These are phyloP conservation scores for Pomatorhinus ruficollis DNA, from an alignment of 2,113 vertebrate genomes.

Conservation along the genomic window DNA sequence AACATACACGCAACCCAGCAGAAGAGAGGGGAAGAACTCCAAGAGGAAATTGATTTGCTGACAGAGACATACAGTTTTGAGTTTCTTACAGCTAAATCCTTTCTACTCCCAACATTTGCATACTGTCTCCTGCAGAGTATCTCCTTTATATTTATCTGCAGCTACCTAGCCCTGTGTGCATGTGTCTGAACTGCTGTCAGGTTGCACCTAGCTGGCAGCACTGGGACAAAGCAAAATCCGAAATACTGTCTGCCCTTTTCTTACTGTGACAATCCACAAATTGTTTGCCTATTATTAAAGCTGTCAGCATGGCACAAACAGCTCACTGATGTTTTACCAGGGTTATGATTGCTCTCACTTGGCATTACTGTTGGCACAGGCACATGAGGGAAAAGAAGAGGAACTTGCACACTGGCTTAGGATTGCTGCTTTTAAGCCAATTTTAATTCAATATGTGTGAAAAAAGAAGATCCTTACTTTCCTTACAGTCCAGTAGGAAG, in stretches of 20 bases:
- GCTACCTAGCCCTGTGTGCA: not conserved
- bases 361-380: not conserved
- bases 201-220: not conserved
- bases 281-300: constrained; percentile 38
- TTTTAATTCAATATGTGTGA: not conserved
- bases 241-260: constrained; percentile 26
- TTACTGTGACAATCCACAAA: not conserved
- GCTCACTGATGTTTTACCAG: not conserved
- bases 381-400: not conserved
- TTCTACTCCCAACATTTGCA: not conserved
- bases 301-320: constrained; percentile 33
- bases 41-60: not conserved
- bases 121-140: not conserved
- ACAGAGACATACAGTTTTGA: not conserved
- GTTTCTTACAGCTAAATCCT: not conserved
- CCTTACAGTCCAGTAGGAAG: not conserved
- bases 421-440: not conserved
- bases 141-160: not conserved
- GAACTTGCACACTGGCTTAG: not conserved
- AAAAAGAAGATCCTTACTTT: not conserved
- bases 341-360: not conserved
- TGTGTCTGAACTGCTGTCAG: constrained; percentile 19
- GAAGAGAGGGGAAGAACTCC: not conserved
- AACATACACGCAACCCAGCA: not conserved
- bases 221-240: not conserved